Evolutionary conservation across 1,140 invertebrate species (phyloP).

Genomic region (Tigriopus japonicus): DNA sequence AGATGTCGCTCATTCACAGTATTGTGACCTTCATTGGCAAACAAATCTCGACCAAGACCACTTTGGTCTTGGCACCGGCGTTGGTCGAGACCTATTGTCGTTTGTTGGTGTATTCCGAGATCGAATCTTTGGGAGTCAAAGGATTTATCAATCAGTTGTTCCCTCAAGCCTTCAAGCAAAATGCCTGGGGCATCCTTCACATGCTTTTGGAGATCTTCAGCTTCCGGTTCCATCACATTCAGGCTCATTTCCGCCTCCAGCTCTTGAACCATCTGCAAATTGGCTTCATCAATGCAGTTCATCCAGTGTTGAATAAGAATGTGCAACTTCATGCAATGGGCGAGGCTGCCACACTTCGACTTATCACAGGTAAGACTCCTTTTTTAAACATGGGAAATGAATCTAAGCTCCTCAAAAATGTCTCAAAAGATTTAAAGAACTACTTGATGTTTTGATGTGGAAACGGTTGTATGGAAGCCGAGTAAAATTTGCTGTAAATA

Average conservation of each 20-base stretch:
- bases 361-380: conserved; percentile 58
- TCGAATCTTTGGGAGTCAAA: conserved; percentile 89
- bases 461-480: no score
- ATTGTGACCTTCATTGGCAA: conserved; percentile 77
- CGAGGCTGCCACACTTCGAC: conserved; percentile 43
- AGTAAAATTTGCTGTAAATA: no score
- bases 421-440: no score
- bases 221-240: conserved; percentile 85
- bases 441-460: no score
- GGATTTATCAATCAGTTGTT: conserved; percentile 67
- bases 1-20: conserved; percentile 92
- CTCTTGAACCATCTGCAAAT: conserved; percentile 58
- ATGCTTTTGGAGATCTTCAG: conserved; percentile 90
- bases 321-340: background rate
- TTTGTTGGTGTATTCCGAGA: conserved; percentile 83
- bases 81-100: conserved; percentile 86
- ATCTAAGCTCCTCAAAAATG: no score
- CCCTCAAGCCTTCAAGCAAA: conserved; percentile 41
- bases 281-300: background rate
- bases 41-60: conserved; percentile 61
- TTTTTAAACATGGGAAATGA: no score
- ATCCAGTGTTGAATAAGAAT: background rate
- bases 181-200: conserved; percentile 83
- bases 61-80: conserved; percentile 62
- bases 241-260: conserved; percentile 81